These are phyloP conservation scores for Lytechinus pictus DNA, from an alignment of 35 echinoderm and acorn worm genomes.

Conservation along the genomic window DNA sequence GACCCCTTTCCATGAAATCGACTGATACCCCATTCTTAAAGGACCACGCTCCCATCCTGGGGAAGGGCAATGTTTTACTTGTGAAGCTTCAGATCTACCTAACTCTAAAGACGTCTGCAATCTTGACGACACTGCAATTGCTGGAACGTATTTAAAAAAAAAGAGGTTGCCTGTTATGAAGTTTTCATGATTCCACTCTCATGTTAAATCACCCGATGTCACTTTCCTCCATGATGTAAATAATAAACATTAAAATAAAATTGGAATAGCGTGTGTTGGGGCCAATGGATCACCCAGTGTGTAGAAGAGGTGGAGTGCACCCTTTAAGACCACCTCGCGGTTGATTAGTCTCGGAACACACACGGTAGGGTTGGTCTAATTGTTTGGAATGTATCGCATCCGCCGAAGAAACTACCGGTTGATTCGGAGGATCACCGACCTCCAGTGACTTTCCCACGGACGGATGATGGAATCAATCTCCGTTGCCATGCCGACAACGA, in stretches of 20 bases:
- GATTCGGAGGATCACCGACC: neutral
- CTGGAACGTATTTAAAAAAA: too few relatives aligned
- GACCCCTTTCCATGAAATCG: neutral
- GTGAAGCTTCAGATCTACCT: too few relatives aligned
- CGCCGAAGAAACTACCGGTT: neutral
- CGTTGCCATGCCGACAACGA: neutral
- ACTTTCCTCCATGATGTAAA: too few relatives aligned
- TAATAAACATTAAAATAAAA: too few relatives aligned
- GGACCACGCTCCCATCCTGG: neutral
- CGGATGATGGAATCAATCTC: neutral
- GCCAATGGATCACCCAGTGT: too few relatives aligned
- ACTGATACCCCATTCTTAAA: neutral
- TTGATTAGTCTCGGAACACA: neutral
- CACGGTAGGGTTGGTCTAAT: neutral
- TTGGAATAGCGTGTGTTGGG: too few relatives aligned
- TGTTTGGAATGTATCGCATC: conserved; percentile 11
- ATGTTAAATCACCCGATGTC: too few relatives aligned
- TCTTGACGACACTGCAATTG: too few relatives aligned
- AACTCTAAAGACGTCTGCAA: too few relatives aligned
- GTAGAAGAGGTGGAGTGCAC: neutral
- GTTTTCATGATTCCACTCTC: too few relatives aligned
- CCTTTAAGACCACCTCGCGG: neutral
- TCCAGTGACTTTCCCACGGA: conserved; percentile 8
- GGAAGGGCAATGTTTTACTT: neutral
- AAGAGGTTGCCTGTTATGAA: too few relatives aligned